Base-by-base conservation (phyloP, 2,888 invertebrate genomes). In the Yponomeuta cagnagella region DNA sequence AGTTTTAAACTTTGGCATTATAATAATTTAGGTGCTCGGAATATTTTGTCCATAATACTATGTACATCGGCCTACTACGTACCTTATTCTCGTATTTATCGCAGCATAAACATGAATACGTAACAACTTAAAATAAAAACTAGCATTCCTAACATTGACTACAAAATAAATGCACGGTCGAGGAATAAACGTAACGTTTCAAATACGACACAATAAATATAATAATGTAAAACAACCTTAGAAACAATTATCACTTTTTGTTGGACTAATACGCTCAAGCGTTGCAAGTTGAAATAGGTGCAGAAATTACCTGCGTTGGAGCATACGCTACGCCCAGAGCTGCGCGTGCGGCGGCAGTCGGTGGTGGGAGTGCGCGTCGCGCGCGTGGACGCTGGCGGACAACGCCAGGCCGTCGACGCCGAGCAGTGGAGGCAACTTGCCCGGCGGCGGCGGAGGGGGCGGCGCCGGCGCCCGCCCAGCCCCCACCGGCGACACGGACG, bases 291-390 rank as follows among this genome's bases (percentile, higher is more conserved):
- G 9, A 69, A 33, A 30, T 68, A 65, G 74, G 76, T 81, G 82
- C 81, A 82, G 81, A 81, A 82, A 82, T 93, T 93, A 94, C 94
- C 94, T 94, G 93, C 93, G 93, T 91, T 93, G 93, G 83, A 94
- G 93, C 93, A 94, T 94, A 93, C 94, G 95, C 95, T 96, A 96
- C 94, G 96, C 95, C 96, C 96, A 96, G 85, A 95, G 93, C 80
- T 95, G 95, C 90, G 95, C 95, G 81, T 94, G 94, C 82, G 93
- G 91, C 78, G 93, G 90, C 89, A 94, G 87, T 79, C 93, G 94
- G 84, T 94, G 82, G 52, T 69, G 90, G 74, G 93, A 78, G 83
- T 90, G 88, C 74, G 80, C 77, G 78, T 90, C 89, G 75, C 89
- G 87, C 74, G 84, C 81, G 82, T 90, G 90, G 75, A 89, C 84